Evolutionary conservation across 1,140 invertebrate species (phyloP).

Genomic region (Hycleus phaleratus): DNA sequence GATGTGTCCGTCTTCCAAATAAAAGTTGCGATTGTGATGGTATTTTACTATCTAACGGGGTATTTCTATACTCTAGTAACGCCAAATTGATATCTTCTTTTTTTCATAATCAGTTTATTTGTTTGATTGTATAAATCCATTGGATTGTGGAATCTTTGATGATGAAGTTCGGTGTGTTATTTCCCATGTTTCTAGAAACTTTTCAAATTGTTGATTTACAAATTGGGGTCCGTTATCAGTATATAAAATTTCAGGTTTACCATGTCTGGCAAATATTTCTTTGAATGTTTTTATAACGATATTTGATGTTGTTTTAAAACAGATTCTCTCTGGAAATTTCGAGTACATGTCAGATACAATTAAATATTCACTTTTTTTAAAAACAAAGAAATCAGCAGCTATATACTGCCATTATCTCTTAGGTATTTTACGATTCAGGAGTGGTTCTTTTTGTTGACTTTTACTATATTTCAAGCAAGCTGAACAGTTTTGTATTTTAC

Average conservation of each 20-base stretch:
- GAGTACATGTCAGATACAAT: too few species aligned
- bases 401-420: neutral
- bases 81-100: neutral
- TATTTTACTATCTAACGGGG: neutral
- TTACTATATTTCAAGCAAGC: neutral
- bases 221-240: conserved; percentile 40
- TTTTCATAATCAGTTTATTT: conserved; percentile 5
- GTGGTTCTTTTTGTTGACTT: conserved; percentile 21
- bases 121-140: conserved; percentile 34
- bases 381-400: too few species aligned
- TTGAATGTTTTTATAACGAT: conserved; percentile 5
- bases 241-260: conserved; percentile 36
- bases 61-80: neutral
- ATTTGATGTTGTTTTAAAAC: too few species aligned
- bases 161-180: conserved; percentile 29
- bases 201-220: conserved; percentile 33
- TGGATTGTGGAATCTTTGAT: conserved; percentile 34
- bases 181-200: conserved; percentile 31
- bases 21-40: neutral
- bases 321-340: too few species aligned
- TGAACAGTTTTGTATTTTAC: neutral
- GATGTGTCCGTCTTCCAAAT: neutral
- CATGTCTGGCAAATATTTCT: conserved; percentile 37
- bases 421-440: conserved; percentile 27
- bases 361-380: too few species aligned